These are phyloP conservation scores for Eleginops maclovinus DNA, from an alignment of 2,113 vertebrate genomes.

Conservation along the genomic window DNA sequence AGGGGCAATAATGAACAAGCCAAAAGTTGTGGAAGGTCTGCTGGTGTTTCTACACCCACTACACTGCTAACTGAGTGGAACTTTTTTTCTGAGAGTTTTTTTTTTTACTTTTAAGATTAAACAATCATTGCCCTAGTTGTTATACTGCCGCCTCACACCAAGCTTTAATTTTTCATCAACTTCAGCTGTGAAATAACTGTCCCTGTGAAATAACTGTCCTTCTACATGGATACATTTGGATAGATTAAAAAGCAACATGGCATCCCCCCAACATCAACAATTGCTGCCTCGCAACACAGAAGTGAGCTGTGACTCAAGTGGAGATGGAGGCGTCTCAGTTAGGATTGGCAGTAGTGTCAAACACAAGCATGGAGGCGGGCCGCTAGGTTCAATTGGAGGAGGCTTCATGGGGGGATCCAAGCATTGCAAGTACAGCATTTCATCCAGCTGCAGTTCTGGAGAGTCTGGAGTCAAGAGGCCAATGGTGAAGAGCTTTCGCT, in stretches of 20 bases:
- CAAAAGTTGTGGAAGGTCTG: slow-evolving; percentile 49
- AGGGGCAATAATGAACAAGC: slow-evolving; percentile 66
- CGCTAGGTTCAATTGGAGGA: slow-evolving; percentile 69
- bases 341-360: slow-evolving; percentile 83
- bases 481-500: slow-evolving; percentile 76
- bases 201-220: neutral
- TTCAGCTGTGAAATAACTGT: slow-evolving; percentile 7
- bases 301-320: slow-evolving; percentile 93
- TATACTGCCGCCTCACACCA: slow-evolving; percentile 11
- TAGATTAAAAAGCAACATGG: slow-evolving; percentile 83
- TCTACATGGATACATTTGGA: slow-evolving; percentile 10
- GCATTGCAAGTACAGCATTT: slow-evolving; percentile 95
- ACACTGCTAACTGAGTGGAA: slow-evolving; percentile 16
- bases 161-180: slow-evolving; percentile 43
- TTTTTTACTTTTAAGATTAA: slow-evolving; percentile 8
- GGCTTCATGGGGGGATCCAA: slow-evolving; percentile 85
- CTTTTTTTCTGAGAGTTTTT: slow-evolving; percentile 11
- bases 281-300: slow-evolving; percentile 92
- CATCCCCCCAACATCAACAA: slow-evolving; percentile 92
- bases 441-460: slow-evolving; percentile 93
- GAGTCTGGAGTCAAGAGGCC: slow-evolving; percentile 86
- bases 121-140: neutral
- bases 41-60: slow-evolving; percentile 41
- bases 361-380: slow-evolving; percentile 81
- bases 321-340: slow-evolving; percentile 90